These are phyloP conservation scores for Cenopis cana DNA, from an alignment of 2,888 invertebrate species.

Conservation along the genomic window DNA sequence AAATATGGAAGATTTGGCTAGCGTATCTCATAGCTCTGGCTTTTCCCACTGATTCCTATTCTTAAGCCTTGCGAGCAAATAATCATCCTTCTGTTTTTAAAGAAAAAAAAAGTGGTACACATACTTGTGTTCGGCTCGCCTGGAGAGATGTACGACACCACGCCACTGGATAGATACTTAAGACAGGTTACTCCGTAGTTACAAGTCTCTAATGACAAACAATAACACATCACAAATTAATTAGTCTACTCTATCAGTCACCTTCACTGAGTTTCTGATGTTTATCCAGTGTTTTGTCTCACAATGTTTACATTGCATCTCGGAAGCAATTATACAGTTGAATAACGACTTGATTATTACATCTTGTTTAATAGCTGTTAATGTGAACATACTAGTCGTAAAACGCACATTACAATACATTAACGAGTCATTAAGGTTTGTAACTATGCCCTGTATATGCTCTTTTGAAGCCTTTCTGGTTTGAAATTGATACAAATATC, in stretches of 20 bases:
- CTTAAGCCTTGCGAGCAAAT: too few species aligned
- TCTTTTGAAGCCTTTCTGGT: neutral
- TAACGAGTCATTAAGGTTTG: neutral
- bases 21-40: too few species aligned
- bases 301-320: slow-evolving; percentile 61
- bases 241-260: slow-evolving; percentile 51
- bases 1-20: too few species aligned
- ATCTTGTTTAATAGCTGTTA: slow-evolving; percentile 21
- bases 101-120: too few species aligned
- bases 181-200: slow-evolving; percentile 10
- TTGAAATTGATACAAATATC: neutral
- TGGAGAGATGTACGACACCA: too few species aligned
- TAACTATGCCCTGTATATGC: too few species aligned
- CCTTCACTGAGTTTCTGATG: slow-evolving; percentile 62
- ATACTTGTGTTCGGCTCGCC: too few species aligned
- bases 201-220: slow-evolving; percentile 2
- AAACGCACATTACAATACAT: slow-evolving; percentile 2
- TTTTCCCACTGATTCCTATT: too few species aligned
- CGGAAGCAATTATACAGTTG: slow-evolving; percentile 60
- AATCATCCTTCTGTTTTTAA: too few species aligned
- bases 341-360: slow-evolving; percentile 27
- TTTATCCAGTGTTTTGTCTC: slow-evolving; percentile 66
- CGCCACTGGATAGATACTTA: neutral
- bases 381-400: neutral
- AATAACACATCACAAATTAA: slow-evolving; percentile 12